Base-by-base conservation (phyloP, 2,797 vertebrate genomes). In the Taenioides sp. region DNA sequence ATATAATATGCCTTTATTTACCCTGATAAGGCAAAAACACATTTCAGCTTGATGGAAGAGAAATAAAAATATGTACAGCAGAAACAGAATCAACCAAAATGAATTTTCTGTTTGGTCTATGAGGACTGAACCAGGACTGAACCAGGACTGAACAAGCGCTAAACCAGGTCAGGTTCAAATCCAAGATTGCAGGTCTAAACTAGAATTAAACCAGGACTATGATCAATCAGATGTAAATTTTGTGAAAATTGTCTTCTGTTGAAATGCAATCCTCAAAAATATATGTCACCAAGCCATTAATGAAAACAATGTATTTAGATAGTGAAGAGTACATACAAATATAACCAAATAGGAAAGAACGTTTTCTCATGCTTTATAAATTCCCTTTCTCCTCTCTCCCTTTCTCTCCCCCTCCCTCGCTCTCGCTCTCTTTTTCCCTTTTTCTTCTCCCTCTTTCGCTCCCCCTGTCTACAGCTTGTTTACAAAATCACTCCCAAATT, bases 401-500 rank as follows among this genome's bases (percentile, higher is more conserved):
- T 28, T 10, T 55, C 22, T 23, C 54, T 22, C 22, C 18, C n/a
- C 20, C 3, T 28, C 16, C 2, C 12, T 27, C 16, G 4, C n/a
- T 12, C 52, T 12, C 54, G 12, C 22, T 57, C 9, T 55, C 54
- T 23, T 4, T 12, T 4, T 82, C 84, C 67, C 79, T 65, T 76
- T 65, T 70, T 31, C 49, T 23, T 58, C 37, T 62, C 28, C 27
- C 77, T 69, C 83, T 72, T 79, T 83, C 79, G 79, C 81, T 79
- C 76, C 76, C 18, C 20, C 60, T 22, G 17, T 80, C 74, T 78
- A 61, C 76, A 69, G 74, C 86, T 85, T 91, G 86, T 90, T 91
- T 88, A 87, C 85, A 87, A 91, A 90, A 90, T 83, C 83, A 85
- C 80, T 82, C 74, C 74, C 83, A 85, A 58, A 78, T 83, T 84